Conservation (phyloP, 2,113 vertebrate genomes). For the Scomber japonicus region DNA sequence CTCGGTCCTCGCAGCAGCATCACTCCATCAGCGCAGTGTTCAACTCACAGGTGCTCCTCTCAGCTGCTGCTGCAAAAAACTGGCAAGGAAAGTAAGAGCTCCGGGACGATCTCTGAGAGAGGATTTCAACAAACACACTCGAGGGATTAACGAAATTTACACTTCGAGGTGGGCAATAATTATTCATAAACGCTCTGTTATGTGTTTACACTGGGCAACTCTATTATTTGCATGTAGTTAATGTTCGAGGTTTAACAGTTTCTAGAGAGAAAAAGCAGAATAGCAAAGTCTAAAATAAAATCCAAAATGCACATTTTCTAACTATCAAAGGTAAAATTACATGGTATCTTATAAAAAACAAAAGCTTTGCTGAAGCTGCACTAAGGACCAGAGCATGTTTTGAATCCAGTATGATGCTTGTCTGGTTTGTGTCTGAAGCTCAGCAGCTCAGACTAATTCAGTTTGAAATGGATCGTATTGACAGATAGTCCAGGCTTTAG, state of each 20-base stretch:
- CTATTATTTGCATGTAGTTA: background rate
- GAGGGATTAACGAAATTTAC: slow-evolving; percentile 27
- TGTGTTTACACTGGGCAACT: too few relatives aligned
- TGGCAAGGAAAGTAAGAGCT: background rate
- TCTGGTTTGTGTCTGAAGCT: slow-evolving; percentile 10
- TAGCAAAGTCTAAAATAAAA: background rate
- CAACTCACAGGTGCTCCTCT: slow-evolving; percentile 43
- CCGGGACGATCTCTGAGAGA: background rate
- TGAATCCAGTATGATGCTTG: background rate
- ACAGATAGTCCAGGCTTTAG: background rate
- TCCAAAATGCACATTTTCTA: background rate
- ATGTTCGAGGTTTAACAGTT: background rate
- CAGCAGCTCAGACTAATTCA: slow-evolving; percentile 7
- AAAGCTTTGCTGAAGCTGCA: background rate
- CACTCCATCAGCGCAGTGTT: slow-evolving; percentile 42
- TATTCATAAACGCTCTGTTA: background rate
- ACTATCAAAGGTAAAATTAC: background rate
- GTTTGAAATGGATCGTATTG: background rate
- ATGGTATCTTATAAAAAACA: background rate
- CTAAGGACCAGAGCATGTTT: background rate
- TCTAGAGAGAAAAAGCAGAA: background rate
- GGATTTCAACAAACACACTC: background rate
- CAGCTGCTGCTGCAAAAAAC: background rate
- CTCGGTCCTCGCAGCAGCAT: slow-evolving; percentile 41
- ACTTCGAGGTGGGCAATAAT: slow-evolving; percentile 51